These are phyloP conservation scores for Mobula hypostoma DNA, from an alignment of 2,113 vertebrate genomes.

Conservation along the genomic window DNA sequence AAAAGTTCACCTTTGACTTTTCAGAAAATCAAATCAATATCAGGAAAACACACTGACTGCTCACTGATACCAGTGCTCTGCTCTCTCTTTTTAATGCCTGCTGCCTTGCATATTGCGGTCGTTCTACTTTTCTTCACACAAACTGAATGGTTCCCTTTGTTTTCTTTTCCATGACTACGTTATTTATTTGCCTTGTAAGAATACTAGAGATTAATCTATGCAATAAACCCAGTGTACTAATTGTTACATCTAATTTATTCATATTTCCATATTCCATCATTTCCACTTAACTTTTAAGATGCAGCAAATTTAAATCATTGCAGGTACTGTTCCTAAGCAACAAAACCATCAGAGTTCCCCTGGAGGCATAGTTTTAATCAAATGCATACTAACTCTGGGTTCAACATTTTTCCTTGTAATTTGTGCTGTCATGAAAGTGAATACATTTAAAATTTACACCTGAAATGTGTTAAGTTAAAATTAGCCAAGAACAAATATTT, in stretches of 20 bases:
- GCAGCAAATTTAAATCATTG: background rate
- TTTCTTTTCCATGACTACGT: background rate
- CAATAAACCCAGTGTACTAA: background rate
- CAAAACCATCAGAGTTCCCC: background rate
- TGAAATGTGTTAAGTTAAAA: constrained; percentile 19
- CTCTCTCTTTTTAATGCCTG: background rate
- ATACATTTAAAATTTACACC: background rate
- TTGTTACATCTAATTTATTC: background rate
- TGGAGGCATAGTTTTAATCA: constrained; percentile 4
- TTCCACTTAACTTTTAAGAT: background rate
- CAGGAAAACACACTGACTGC: background rate
- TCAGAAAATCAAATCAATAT: background rate
- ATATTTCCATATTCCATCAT: background rate
- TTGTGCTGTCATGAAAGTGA: constrained; percentile 19
- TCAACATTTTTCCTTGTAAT: background rate
- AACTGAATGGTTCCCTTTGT: background rate
- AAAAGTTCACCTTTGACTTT: background rate
- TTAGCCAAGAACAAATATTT: background rate
- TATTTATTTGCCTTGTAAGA: background rate
- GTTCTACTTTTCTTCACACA: background rate
- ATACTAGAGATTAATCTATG: background rate
- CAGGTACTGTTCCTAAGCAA: constrained; percentile 10
- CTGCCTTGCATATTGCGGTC: background rate
- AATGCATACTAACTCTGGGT: constrained; percentile 1
- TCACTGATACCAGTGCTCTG: background rate